Percentiles rank a stretch among this genome's conserved stretches.
Evolutionary conservation across 1,140 invertebrate genomes (phyloP).

Genomic region (Drosophila melanica): DNA sequence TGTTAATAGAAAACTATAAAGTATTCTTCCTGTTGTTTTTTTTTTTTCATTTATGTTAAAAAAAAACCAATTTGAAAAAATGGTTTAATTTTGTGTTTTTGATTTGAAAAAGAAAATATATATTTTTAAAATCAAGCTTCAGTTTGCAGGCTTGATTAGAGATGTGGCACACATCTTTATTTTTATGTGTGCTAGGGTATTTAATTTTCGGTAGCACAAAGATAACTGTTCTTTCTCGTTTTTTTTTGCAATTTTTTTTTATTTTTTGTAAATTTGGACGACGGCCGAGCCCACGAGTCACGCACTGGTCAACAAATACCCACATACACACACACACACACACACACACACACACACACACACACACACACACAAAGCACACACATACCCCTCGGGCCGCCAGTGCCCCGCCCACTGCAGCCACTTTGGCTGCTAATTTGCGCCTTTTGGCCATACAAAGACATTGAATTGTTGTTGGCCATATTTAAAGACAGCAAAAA

Average conservation of each 20-base stretch:
- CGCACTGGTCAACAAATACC: constrained; percentile 68
- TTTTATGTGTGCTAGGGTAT: no score
- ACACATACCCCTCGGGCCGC: neutral
- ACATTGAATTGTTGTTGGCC: constrained; percentile 61
- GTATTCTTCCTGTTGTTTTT: no score
- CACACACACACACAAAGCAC: constrained; percentile 20
- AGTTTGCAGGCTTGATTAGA: no score
- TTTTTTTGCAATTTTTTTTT: neutral
- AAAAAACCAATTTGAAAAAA: no score
- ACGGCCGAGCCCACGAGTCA: constrained; percentile 74
- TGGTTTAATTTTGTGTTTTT: no score
- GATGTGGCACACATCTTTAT: no score
- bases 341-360: constrained; percentile 33
- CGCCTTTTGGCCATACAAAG: constrained; percentile 64
- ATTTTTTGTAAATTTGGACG: neutral
- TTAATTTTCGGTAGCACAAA: no score
- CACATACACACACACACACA: constrained; percentile 18
- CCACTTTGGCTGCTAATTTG: constrained; percentile 60
- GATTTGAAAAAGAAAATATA: no score
- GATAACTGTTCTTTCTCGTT: neutral
- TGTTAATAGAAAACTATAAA: no score
- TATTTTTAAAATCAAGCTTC: no score
- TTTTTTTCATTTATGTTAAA: no score
- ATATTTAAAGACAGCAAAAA: constrained; percentile 23
- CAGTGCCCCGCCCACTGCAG: constrained; percentile 6